phyloP scores from a whole-genome alignment of 2,113 vertebrate genomes.

The Esox niger region DNA sequence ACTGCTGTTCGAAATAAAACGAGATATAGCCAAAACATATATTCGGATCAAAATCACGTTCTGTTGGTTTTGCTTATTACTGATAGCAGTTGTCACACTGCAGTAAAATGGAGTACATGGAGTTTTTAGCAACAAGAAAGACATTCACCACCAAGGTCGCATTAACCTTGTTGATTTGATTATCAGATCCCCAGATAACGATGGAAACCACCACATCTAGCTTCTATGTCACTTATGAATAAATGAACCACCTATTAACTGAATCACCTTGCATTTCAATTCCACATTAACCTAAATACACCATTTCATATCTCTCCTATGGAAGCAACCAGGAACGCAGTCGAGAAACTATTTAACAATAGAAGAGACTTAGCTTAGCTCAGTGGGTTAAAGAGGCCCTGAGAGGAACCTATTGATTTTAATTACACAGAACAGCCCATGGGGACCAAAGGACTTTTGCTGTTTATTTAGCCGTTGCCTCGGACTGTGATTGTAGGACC shows the following conservation, averaged over 20 bases:
- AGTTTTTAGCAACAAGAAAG: not conserved
- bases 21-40: conserved; percentile 4
- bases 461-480: conserved; percentile 87
- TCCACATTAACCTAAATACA: conserved; percentile 31
- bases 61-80: not conserved
- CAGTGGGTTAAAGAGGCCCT: conserved; percentile 79
- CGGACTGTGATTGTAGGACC: conserved; percentile 83
- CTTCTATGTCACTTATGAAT: conserved; percentile 15
- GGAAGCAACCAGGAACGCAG: conserved; percentile 28
- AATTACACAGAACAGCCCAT: conserved; percentile 94
- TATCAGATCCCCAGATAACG: conserved; percentile 5
- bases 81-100: not conserved
- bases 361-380: conserved; percentile 44
- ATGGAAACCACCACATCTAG: not conserved
- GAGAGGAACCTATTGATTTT: conserved; percentile 98
- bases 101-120: not conserved
- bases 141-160: not conserved
- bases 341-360: conserved; percentile 36
- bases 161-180: conserved; percentile 1
- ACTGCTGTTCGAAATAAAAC: conserved; percentile 59
- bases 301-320: conserved; percentile 17
- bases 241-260: conserved; percentile 14
- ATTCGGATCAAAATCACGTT: not conserved
- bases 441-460: conserved; percentile 88
- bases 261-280: conserved; percentile 15